phyloP scores from a whole-genome alignment of 2,113 vertebrate species.

The Periophthalmus modestus region DNA sequence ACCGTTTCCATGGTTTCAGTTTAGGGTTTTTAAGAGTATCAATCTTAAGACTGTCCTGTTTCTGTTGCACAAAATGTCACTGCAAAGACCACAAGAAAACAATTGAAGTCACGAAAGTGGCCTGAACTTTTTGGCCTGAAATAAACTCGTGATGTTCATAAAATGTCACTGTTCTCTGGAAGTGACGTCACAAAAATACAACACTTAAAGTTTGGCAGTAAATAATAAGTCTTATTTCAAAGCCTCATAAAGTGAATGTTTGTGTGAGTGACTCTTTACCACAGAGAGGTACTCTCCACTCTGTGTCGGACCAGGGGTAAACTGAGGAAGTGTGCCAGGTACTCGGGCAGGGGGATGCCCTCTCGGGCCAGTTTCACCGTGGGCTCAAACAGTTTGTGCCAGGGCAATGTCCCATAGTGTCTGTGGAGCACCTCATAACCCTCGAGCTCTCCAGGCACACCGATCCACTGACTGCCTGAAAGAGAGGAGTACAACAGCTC shows the following conservation, averaged over 20 bases:
- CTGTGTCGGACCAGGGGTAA: accelerated
- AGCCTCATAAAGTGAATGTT: neutral
- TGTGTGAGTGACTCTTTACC: conserved; percentile 56
- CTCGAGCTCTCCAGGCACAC: conserved; percentile 83
- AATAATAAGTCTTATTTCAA: no score
- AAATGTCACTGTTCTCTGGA: no score
- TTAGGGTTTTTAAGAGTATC: conserved; percentile 78
- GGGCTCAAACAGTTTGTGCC: conserved; percentile 82
- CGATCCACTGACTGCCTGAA: conserved; percentile 82
- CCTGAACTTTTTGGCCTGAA: no score
- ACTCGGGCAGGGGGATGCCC: conserved; percentile 58
- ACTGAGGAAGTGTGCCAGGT: conserved; percentile 61
- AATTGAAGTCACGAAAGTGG: neutral
- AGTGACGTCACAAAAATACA: no score
- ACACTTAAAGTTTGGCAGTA: no score
- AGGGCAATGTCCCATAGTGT: conserved; percentile 80
- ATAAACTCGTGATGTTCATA: no score
- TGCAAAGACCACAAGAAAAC: conserved; percentile 46
- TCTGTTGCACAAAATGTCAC: conserved; percentile 79
- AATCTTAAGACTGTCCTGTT: conserved; percentile 62
- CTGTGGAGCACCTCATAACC: conserved; percentile 80
- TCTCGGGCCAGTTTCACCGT: conserved; percentile 76
- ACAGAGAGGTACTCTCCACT: conserved; percentile 54
- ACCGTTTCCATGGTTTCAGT: conserved; percentile 79
- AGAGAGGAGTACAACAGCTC: neutral